Percentiles rank a stretch among this genome's conserved stretches.
phyloP scores from a whole-genome alignment of 2,113 vertebrate species.

The Muntiacus reevesi region DNA sequence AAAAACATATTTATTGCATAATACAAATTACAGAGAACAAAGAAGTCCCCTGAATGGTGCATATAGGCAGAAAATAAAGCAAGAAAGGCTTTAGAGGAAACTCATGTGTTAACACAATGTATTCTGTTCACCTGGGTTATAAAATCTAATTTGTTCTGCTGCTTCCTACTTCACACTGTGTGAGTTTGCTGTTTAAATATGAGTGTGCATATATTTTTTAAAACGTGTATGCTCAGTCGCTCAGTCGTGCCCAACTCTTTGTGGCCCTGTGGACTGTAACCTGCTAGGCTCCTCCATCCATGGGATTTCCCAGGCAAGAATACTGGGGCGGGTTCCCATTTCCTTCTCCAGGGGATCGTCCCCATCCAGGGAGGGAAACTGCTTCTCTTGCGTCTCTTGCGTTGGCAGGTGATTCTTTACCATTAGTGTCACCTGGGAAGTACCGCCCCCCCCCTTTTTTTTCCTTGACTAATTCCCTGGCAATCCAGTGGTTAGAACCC shows the following conservation, averaged over 20 bases:
- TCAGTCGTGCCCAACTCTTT: not conserved
- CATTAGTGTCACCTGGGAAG: not conserved
- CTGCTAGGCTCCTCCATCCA: not conserved
- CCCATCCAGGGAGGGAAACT: not conserved
- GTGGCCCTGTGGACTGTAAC: not conserved
- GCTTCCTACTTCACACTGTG: not conserved
- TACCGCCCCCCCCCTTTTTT: accelerated
- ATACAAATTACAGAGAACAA: not conserved
- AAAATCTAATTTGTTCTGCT: not conserved
- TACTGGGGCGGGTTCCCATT: not conserved
- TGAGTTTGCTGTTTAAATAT: not conserved
- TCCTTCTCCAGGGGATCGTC: not conserved
- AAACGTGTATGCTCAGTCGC: not conserved
- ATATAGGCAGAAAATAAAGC: not conserved
- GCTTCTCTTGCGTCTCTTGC: not conserved
- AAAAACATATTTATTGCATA: not conserved
- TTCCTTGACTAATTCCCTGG: not conserved
- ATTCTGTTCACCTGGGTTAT: not conserved
- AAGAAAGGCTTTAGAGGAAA: not conserved
- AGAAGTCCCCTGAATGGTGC: not conserved
- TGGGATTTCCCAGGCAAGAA: not conserved
- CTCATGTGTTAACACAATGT: not conserved
- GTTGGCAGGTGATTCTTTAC: not conserved
- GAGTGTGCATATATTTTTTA: not conserved
- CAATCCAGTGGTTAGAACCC: not conserved